Evolutionary conservation across 2,797 vertebrate species (phyloP).

Genomic region (Pseudomugil gertrudae): DNA sequence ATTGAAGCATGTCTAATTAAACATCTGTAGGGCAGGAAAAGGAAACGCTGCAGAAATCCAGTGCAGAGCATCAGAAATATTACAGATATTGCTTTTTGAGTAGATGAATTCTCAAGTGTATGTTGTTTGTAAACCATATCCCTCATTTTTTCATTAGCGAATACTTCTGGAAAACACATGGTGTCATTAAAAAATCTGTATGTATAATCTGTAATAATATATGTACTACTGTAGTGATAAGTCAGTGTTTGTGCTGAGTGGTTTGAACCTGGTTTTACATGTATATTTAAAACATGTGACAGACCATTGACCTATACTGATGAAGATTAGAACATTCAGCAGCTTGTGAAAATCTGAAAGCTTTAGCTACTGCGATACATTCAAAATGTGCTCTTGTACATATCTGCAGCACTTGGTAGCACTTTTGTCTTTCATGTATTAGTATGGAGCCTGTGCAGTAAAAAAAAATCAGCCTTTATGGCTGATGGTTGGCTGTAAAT

Average conservation of each 20-base stretch:
- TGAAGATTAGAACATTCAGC: not conserved
- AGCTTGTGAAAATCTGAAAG: conserved; percentile 1
- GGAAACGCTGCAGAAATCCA: conserved; percentile 16
- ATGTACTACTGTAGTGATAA: no score
- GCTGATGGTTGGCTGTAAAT: not conserved
- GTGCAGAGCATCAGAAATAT: conserved; percentile 28
- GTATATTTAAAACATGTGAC: conserved; percentile 15
- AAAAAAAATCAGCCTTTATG: conserved; percentile 8
- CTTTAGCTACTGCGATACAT: conserved; percentile 7
- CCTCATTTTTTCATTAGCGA: not conserved
- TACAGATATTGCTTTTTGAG: conserved; percentile 27
- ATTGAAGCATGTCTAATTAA: conserved; percentile 51
- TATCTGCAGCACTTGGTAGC: not conserved
- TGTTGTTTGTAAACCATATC: conserved; percentile 19
- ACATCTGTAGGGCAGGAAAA: conserved; percentile 45
- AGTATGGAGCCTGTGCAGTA: not conserved
- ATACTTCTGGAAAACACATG: conserved; percentile 16
- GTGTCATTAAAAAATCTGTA: conserved; percentile 12
- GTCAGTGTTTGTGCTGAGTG: conserved; percentile 2
- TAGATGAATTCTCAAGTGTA: conserved; percentile 31
- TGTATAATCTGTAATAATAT: no score
- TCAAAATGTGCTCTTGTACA: conserved; percentile 25
- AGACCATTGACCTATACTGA: conserved; percentile 6
- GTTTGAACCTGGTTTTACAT: conserved; percentile 10
- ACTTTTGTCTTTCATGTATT: conserved; percentile 10